A percentile compares a stretch with the other conserved stretches of the same genome.
These are phyloP conservation scores for Argyresthia goedartella DNA, from an alignment of 2,888 invertebrate genomes.

Conservation along the genomic window DNA sequence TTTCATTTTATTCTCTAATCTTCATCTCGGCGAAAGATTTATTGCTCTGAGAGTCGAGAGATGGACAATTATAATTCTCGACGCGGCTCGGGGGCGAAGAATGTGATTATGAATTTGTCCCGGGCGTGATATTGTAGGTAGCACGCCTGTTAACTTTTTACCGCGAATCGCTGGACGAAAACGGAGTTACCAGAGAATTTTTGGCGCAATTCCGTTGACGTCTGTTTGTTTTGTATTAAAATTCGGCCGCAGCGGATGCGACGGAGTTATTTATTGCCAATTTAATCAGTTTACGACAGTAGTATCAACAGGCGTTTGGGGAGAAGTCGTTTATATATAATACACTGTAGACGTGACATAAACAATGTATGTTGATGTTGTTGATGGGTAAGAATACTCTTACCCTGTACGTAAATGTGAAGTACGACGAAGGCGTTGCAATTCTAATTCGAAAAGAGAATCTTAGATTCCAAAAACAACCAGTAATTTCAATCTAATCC, in stretches of 20 bases:
- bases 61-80: conserved; percentile 12
- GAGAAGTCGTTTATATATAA: too few species aligned
- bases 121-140: conserved; percentile 4
- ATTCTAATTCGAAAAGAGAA: too few species aligned
- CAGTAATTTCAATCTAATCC: neutral
- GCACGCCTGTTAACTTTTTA: conserved; percentile 4
- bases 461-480: too few species aligned
- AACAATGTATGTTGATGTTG: neutral
- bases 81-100: conserved; percentile 23
- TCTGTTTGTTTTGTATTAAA: neutral
- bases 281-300: too few species aligned
- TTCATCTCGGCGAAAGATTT: conserved; percentile 40
- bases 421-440: too few species aligned
- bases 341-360: neutral
- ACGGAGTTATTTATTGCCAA: too few species aligned
- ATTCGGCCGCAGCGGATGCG: too few species aligned
- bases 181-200: neutral
- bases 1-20: conserved; percentile 22
- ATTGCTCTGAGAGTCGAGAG: conserved; percentile 27
- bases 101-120: conserved; percentile 22
- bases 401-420: too few species aligned
- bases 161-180: neutral
- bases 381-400: too few species aligned
- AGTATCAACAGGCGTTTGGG: too few species aligned
- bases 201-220: neutral